A percentile compares a stretch with the other conserved stretches of the same genome.
Evolutionary conservation across 2,113 vertebrate genomes (phyloP).

Genomic region (mouse (Mus musculus)): DNA sequence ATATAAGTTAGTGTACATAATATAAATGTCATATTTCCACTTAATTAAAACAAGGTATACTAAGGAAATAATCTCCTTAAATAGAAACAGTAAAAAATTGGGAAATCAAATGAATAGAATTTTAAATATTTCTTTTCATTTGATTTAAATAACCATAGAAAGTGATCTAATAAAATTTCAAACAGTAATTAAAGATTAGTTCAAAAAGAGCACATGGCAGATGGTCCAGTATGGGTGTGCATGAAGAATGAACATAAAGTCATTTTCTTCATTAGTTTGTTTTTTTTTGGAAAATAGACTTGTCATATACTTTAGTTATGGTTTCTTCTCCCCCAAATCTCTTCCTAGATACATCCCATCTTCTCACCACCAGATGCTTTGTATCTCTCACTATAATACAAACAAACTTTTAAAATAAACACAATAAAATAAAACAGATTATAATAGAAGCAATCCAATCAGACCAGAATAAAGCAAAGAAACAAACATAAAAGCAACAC

Average conservation of each 20-base stretch:
- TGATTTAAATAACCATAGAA: background rate
- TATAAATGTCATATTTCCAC: slow-evolving; percentile 3
- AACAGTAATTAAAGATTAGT: too few relatives aligned
- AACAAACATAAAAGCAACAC: background rate
- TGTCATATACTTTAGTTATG: background rate
- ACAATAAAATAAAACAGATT: background rate
- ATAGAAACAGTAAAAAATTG: background rate
- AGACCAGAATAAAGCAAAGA: background rate
- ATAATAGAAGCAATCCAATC: background rate
- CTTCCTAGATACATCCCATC: background rate
- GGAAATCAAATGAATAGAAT: background rate
- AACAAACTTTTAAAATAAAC: background rate
- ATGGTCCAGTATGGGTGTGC: too few relatives aligned
- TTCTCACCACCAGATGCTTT: background rate
- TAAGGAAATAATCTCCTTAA: background rate
- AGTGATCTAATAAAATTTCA: background rate
- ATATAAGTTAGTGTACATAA: background rate
- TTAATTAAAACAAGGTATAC: background rate
- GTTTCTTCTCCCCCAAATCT: background rate
- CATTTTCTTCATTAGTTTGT: background rate
- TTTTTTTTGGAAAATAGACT: background rate
- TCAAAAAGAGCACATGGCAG: background rate
- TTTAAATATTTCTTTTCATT: background rate
- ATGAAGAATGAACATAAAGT: background rate
- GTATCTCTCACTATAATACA: background rate